Percentiles rank a stretch among this genome's conserved stretches.
phyloP scores from a whole-genome alignment of 2,797 vertebrate species.

The Rhinogobio ventralis region DNA sequence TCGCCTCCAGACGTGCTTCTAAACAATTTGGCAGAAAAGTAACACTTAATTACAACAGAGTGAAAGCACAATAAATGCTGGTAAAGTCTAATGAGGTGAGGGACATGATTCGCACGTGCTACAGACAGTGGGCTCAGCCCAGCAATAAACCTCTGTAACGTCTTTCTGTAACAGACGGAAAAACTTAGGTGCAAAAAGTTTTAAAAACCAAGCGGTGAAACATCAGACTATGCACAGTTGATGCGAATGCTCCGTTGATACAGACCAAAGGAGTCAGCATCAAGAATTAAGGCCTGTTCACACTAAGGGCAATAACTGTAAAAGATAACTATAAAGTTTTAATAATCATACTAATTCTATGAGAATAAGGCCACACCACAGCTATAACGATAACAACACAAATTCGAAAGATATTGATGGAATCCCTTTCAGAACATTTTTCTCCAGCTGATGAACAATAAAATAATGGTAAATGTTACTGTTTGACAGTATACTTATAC shows the following conservation, averaged over 20 bases:
- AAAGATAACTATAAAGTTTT: neutral
- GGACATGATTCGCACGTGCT: slow-evolving; percentile 28
- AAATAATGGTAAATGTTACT: neutral
- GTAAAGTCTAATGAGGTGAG: slow-evolving; percentile 46
- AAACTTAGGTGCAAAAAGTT: slow-evolving; percentile 18
- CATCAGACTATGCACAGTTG: neutral
- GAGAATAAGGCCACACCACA: neutral
- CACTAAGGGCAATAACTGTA: neutral
- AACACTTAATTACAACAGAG: slow-evolving; percentile 38
- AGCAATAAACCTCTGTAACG: neutral
- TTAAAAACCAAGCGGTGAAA: neutral
- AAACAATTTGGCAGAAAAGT: slow-evolving; percentile 39
- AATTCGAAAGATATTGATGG: neutral
- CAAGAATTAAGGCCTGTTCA: neutral
- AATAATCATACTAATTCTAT: neutral
- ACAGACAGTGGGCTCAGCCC: slow-evolving; percentile 26
- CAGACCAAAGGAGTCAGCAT: neutral
- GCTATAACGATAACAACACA: neutral
- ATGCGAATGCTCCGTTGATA: neutral
- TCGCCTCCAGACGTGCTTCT: slow-evolving; percentile 34
- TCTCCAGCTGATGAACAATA: neutral
- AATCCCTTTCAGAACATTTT: neutral
- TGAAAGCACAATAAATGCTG: slow-evolving; percentile 43
- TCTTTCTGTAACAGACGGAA: slow-evolving; percentile 22
- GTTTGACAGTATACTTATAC: neutral